Conservation (phyloP, 1,140 invertebrate species). For the Contarinia nasturtii region DNA sequence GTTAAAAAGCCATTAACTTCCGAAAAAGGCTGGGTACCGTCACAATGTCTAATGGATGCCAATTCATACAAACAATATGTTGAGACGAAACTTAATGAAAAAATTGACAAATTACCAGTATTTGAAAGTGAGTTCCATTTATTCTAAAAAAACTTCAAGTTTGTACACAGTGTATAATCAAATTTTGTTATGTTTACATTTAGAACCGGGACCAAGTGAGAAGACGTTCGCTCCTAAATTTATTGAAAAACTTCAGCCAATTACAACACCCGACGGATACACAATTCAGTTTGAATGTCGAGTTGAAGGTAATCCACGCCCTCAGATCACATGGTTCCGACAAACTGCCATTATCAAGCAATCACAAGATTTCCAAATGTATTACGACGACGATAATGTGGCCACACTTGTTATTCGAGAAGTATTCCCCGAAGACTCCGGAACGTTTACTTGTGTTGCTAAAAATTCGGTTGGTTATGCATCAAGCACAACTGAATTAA, state of each 20-base stretch:
- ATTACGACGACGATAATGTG: constrained; percentile 80
- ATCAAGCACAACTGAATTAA: constrained; percentile 74
- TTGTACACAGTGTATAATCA: neutral
- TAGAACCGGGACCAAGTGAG: constrained; percentile 61
- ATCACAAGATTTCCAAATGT: constrained; percentile 79
- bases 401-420: constrained; percentile 85
- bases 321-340: constrained; percentile 87
- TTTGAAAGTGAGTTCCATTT: constrained; percentile 74
- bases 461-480: constrained; percentile 89
- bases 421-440: constrained; percentile 93
- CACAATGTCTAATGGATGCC: constrained; percentile 68
- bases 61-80: constrained; percentile 61
- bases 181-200: constrained; percentile 3
- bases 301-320: constrained; percentile 72
- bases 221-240: constrained; percentile 65
- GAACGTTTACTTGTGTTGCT: constrained; percentile 88
- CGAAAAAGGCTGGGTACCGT: constrained; percentile 83
- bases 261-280: constrained; percentile 65
- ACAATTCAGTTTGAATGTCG: constrained; percentile 79
- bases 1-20: constrained; percentile 75
- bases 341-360: constrained; percentile 83
- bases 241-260: constrained; percentile 64
- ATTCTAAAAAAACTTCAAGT: neutral
- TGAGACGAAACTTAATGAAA: constrained; percentile 73
- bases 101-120: constrained; percentile 75